Percentiles rank a stretch among this genome's conserved stretches.
These are phyloP conservation scores for Petaurus breviceps DNA, from an alignment of 2,113 vertebrate species.

Conservation along the genomic window DNA sequence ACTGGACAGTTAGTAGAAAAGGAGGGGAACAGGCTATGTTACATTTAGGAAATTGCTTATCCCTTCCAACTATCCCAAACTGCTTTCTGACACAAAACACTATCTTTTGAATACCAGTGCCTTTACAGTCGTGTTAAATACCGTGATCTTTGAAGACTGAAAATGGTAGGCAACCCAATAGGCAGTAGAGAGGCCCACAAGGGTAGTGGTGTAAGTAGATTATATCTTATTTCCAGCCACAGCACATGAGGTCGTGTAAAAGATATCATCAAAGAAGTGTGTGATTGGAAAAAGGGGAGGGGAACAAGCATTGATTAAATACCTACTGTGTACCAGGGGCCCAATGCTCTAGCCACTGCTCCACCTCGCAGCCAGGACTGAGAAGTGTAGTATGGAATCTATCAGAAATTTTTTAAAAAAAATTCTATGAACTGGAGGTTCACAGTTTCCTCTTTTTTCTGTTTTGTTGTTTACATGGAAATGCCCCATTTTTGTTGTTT, in stretches of 20 bases:
- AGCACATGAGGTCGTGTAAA: neutral
- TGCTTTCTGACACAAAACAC: neutral
- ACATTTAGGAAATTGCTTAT: neutral
- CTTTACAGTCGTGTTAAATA: neutral
- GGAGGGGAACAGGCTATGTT: neutral
- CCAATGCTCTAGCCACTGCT: neutral
- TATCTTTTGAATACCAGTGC: neutral
- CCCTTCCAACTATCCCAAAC: neutral
- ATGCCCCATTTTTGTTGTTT: neutral
- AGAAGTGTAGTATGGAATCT: neutral
- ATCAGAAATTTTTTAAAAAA: neutral
- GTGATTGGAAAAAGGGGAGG: neutral
- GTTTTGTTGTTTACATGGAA: neutral
- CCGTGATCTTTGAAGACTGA: neutral
- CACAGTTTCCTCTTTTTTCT: neutral
- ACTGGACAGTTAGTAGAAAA: neutral
- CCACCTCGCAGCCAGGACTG: neutral
- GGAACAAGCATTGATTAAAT: neutral
- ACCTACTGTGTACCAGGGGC: neutral
- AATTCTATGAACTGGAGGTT: neutral
- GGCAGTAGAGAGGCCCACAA: no score
- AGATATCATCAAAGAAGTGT: neutral
- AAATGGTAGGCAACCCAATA: neutral
- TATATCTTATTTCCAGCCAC: neutral
- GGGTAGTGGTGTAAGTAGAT: no score